Evolutionary conservation across 2,113 vertebrate species (phyloP), one percentile per base, ranked within the genome.

Genomic region (Echinops telfairi): DNA sequence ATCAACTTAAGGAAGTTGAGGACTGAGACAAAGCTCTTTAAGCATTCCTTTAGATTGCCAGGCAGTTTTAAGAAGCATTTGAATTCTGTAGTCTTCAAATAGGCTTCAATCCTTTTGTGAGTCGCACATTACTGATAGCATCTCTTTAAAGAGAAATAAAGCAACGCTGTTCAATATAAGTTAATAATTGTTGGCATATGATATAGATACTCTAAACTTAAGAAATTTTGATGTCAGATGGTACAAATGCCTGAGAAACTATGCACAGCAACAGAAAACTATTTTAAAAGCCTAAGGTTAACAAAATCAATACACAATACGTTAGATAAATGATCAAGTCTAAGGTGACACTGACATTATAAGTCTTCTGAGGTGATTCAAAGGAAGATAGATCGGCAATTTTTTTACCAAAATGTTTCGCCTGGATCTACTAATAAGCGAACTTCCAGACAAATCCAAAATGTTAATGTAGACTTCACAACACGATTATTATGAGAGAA

Each of bases 231-330:
- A 33, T 81, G 77, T 83, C n/a, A 93, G 27, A 77, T 73, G 57
- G 31, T 88, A 33, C 15, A 78, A 88, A 79, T 27, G 20, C 90
- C 43, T 43, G 29, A 85, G 64, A 88, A 58, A 64, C 73, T 91
- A 58, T 57, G 31, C 43, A 76, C 23, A 43, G 90, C 23, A 31
- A 78, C n/a, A 31, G 73, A 80, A 87, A 86, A 57, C 64, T 3
- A 80, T 38, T 78, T 73, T 57, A 68, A 88, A 88, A 94, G 86
- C 47, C 57, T 83, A 20, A 89, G 77, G 20, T 47, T 93, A 62
- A 33, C 84, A 58, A 87, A 81, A 82, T 80, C 19, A 40, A 88
- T 7, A 31, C 40, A 80, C 71, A 92, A 83, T 25, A 83, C 15
- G 36, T 88, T 66, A 71, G 57, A 71, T 33, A 93, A 83, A 10